Evolutionary conservation across 2,797 vertebrate species (phyloP), one percentile per base, ranked within the genome.

Genomic region (Pipistrellus kuhlii): DNA sequence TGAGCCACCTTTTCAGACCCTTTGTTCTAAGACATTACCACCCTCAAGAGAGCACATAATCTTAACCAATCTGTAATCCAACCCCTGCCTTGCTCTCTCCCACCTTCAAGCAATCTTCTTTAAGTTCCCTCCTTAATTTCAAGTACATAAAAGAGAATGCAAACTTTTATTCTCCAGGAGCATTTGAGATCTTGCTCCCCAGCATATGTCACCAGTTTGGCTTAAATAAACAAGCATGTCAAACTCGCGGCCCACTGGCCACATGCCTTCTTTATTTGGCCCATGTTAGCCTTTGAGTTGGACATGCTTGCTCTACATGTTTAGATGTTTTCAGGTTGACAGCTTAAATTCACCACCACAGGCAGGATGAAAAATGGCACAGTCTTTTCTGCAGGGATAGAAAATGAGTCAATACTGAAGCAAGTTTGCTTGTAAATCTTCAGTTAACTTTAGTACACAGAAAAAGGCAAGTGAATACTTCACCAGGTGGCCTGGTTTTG

Each of bases 401-500:
- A 95, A 85, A 83, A 15, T 41, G 68, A 94, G 55, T 76, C n/a
- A 35, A 77, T 25, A 44, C 7, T 68, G 32, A 75, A 69, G n/a
- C 46, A 95, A n/a, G n/a, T 48, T 90, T 35, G 15, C 18, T 38
- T 94, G 46, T 78, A 85, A 93, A 91, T 48, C 27, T 73, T 93
- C 32, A 95, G 15, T 85, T 90, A 69, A 81, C 78, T 91, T 93
- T 72, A 82, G 53, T 53, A 66, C 81, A 85, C 5, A 71, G n/a
- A 32, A 95, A 84, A 89, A 84, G 35, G 62, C 44, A 94, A 95
- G 57, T 73, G 23, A 81, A 81, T 89, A 72, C 15, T 80, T 88
- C 8, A 86, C 5, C 14, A 38, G 21, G n/a, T 41, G 35, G 27
- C 23, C 68, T 87, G 41, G 46, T 73, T 30, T 77, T 62, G 38